phyloP scores from a whole-genome alignment of 2,888 invertebrate species.

The Eupeodes luniger region DNA sequence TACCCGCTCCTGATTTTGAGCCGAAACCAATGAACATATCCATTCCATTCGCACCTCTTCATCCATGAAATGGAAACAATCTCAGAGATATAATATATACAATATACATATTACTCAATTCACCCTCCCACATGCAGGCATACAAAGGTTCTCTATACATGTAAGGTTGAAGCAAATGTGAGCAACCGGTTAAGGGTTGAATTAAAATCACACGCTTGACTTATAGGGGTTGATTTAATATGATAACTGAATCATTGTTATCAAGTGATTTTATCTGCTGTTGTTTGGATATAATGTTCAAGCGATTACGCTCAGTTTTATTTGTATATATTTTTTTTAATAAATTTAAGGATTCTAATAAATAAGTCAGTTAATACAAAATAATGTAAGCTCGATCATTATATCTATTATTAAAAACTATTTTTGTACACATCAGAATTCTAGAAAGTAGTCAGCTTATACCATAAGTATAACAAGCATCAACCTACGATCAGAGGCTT shows the following conservation, averaged over 20 bases:
- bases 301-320: constrained; percentile 32
- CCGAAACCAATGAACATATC: constrained; percentile 75
- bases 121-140: constrained; percentile 13
- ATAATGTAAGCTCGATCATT: too few species aligned
- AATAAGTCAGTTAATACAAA: too few species aligned
- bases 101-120: constrained; percentile 26
- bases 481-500: too few species aligned
- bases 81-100: constrained; percentile 62
- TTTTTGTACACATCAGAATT: too few species aligned
- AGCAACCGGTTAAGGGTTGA: constrained; percentile 76
- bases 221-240: constrained; percentile 76
- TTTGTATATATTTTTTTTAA: neutral
- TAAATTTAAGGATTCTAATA: neutral
- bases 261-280: constrained; percentile 70
- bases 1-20: constrained; percentile 14
- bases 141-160: constrained; percentile 1
- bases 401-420: too few species aligned
- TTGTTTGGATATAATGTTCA: constrained; percentile 34
- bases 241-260: constrained; percentile 76
- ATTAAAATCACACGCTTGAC: constrained; percentile 76
- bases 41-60: constrained; percentile 75
- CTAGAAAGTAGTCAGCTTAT: too few species aligned
- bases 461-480: too few species aligned
- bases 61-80: constrained; percentile 75
- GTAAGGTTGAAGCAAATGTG: constrained; percentile 69